phyloP scores from a whole-genome alignment of 2,888 invertebrate species.

The Heteromurus nitidus region DNA sequence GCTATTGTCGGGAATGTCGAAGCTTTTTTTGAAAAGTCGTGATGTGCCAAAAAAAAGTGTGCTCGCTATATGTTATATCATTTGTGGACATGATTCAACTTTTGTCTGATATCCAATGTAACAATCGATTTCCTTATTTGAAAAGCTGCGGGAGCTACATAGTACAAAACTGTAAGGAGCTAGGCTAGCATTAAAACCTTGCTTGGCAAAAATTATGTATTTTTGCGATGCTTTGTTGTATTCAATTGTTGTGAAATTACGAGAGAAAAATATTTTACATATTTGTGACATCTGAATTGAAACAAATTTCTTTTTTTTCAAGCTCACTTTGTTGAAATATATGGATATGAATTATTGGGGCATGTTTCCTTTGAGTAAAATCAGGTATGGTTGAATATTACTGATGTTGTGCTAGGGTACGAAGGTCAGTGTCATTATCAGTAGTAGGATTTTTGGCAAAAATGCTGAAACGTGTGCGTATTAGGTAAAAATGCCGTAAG shows the following conservation, averaged over 20 bases:
- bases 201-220: not conserved
- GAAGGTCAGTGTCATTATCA: constrained; percentile 62
- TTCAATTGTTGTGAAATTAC: constrained; percentile 11
- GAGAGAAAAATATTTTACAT: constrained; percentile 46
- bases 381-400: not conserved
- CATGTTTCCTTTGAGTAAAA: constrained; percentile 1
- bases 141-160: constrained; percentile 32
- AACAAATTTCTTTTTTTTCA: constrained; percentile 18
- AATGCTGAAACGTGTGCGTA: constrained; percentile 30
- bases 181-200: not conserved
- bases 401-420: constrained; percentile 33
- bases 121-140: constrained; percentile 61
- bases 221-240: not conserved
- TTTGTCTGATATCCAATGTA: constrained; percentile 5
- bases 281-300: constrained; percentile 39
- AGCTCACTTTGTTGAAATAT: constrained; percentile 37
- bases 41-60: constrained; percentile 49
- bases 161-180: not conserved
- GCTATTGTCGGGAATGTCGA: too few species aligned
- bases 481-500: not conserved
- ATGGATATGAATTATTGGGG: constrained; percentile 55
- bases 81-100: too few species aligned
- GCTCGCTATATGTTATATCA: too few species aligned
- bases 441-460: constrained; percentile 26
- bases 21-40: constrained; percentile 57